These are phyloP conservation scores for Caerostris darwini DNA, from an alignment of 1,140 invertebrate species.

Conservation along the genomic window DNA sequence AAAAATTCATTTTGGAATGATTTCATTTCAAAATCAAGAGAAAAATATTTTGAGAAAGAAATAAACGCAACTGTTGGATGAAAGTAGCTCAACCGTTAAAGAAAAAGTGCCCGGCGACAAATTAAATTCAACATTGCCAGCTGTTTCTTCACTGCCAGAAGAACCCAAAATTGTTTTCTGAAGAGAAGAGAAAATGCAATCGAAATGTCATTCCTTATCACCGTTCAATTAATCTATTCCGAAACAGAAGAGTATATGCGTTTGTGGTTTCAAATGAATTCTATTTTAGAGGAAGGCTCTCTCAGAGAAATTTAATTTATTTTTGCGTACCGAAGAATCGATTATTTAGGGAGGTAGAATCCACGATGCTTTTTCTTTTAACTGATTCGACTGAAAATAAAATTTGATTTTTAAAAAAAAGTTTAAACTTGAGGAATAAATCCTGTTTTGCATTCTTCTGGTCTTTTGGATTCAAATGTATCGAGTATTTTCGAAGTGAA, in stretches of 20 bases:
- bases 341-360: constrained; percentile 15
- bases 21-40: background rate
- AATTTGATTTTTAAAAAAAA: constrained; percentile 11
- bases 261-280: constrained; percentile 61
- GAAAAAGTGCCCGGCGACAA: background rate
- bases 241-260: constrained; percentile 29
- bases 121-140: constrained; percentile 48
- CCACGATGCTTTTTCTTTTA: background rate
- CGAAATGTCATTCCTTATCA: constrained; percentile 68
- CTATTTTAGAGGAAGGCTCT: background rate
- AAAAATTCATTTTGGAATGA: background rate
- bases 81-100: background rate
- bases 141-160: background rate
- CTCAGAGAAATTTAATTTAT: constrained; percentile 52
- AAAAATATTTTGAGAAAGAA: background rate
- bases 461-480: background rate
- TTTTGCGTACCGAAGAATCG: constrained; percentile 24
- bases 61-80: background rate
- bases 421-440: background rate
- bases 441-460: constrained; percentile 5
- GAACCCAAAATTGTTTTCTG: constrained; percentile 46
- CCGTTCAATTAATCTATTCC: constrained; percentile 66
- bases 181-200: constrained; percentile 6
- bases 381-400: background rate
- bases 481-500: background rate